A percentile compares a stretch with the other conserved stretches of the same genome.
Evolutionary conservation across 2,113 vertebrate genomes (phyloP).

Genomic region (Alethe castanea): DNA sequence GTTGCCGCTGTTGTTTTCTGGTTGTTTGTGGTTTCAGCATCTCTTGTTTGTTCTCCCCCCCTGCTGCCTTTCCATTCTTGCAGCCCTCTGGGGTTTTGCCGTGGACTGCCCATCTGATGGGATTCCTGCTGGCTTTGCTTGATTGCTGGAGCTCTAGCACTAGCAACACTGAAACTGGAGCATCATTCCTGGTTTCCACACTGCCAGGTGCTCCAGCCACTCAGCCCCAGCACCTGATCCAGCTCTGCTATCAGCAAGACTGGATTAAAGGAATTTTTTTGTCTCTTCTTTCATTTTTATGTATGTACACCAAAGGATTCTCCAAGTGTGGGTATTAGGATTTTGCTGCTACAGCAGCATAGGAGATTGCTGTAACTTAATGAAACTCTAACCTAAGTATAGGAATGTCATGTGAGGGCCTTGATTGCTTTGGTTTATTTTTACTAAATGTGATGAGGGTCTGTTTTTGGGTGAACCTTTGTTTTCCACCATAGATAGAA

Average conservation of each 20-base stretch:
- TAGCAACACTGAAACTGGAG: background rate
- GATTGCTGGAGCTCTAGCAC: background rate
- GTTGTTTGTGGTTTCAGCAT: background rate
- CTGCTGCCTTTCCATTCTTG: constrained; percentile 2
- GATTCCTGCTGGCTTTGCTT: constrained; percentile 6
- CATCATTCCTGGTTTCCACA: background rate
- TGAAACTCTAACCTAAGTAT: background rate
- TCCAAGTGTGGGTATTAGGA: background rate
- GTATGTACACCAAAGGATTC: background rate
- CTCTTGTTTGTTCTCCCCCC: constrained; percentile 23
- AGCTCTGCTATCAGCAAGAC: background rate
- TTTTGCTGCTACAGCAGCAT: background rate
- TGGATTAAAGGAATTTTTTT: background rate
- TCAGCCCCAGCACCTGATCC: background rate
- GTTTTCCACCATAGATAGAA: background rate
- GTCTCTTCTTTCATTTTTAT: background rate
- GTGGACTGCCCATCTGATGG: background rate
- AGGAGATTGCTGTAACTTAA: background rate
- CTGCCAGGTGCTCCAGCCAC: background rate
- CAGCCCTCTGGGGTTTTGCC: background rate
- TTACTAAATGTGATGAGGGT: background rate
- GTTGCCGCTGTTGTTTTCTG: background rate
- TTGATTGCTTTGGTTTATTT: background rate
- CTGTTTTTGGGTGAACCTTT: background rate
- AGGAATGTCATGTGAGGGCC: background rate